Evolutionary conservation across 2,113 vertebrate species (phyloP).

Genomic region (Crotalus tigris): DNA sequence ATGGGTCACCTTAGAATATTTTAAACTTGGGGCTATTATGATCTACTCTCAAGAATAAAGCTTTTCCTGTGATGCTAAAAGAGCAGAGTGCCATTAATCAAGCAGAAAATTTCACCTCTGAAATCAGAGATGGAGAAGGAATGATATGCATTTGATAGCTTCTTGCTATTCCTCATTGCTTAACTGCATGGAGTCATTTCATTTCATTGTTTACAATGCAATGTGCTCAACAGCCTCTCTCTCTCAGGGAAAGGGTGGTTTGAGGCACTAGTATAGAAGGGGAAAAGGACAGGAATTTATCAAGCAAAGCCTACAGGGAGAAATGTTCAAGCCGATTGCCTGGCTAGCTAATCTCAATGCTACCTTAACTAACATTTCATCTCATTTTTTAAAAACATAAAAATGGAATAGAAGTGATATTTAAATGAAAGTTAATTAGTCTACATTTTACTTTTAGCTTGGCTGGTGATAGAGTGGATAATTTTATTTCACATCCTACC

Average conservation of each 20-base stretch:
- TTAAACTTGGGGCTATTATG: background rate
- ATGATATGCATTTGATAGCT: background rate
- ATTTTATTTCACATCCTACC: background rate
- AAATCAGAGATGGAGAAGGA: background rate
- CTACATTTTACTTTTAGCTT: background rate
- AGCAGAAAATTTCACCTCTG: slow-evolving; percentile 27
- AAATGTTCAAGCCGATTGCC: background rate
- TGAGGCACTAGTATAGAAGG: background rate
- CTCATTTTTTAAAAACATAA: background rate
- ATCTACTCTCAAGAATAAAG: background rate
- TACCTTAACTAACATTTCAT: slow-evolving; percentile 3
- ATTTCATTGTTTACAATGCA: fast-evolving
- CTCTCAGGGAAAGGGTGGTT: background rate
- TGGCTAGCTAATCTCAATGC: background rate
- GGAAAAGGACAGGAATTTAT: background rate
- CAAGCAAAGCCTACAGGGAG: background rate
- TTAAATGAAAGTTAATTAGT: background rate
- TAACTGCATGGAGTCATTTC: background rate
- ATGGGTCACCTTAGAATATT: background rate
- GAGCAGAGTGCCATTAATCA: slow-evolving; percentile 19
- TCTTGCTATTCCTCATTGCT: background rate
- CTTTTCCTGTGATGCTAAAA: slow-evolving; percentile 1
- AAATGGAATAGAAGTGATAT: background rate
- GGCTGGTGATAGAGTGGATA: background rate
- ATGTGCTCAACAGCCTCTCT: background rate